Conservation (phyloP, 2,797 vertebrate species). For the Rhabdophis nuchalis region DNA sequence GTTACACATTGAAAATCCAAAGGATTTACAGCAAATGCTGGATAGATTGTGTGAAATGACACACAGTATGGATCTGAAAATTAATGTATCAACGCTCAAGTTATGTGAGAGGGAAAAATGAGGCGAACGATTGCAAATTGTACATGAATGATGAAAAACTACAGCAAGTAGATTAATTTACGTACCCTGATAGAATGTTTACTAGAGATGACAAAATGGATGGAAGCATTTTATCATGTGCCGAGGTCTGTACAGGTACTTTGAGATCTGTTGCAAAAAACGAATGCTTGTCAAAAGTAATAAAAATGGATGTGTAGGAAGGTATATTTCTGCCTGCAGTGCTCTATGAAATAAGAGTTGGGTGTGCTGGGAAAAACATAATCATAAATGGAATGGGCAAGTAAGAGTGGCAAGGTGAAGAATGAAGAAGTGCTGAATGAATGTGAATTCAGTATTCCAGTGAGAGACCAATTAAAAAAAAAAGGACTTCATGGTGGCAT, state of each 20-base stretch:
- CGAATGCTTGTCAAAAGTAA: neutral
- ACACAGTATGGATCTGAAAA: neutral
- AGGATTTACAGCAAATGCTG: neutral
- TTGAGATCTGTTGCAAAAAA: neutral
- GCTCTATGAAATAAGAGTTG: neutral
- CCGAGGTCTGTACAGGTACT: neutral
- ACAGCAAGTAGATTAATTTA: neutral
- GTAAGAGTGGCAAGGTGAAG: neutral
- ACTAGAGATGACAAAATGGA: neutral
- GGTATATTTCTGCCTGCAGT: neutral
- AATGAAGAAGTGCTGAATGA: neutral
- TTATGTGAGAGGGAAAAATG: neutral
- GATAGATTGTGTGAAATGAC: neutral
- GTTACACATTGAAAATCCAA: neutral
- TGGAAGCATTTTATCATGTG: neutral
- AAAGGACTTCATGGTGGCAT: neutral
- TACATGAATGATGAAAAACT: neutral
- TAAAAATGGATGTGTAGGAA: neutral
- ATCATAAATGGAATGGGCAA: neutral
- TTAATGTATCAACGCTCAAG: neutral
- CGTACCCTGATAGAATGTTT: neutral
- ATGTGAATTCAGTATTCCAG: neutral
- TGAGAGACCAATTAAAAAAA: neutral
- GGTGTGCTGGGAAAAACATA: neutral
- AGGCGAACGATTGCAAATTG: neutral